Evolutionary conservation across 2,888 invertebrate genomes (phyloP).

Genomic region (Chrysolina oricalcia): DNA sequence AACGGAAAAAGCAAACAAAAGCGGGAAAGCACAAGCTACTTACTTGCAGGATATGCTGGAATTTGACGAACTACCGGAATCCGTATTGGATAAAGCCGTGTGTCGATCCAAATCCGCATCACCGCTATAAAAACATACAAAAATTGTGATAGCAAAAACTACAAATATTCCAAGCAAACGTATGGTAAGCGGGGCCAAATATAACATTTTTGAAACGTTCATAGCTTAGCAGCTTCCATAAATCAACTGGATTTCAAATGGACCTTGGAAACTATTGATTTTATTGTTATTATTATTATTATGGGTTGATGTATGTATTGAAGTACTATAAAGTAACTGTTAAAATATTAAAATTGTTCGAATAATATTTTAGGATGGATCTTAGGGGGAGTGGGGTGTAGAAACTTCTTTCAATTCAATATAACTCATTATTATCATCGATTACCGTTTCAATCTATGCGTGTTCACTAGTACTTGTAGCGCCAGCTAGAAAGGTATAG

Average conservation of each 20-base stretch:
- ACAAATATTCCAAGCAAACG: constrained; percentile 29
- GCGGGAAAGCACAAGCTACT: constrained; percentile 50
- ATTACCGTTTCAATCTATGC: too few species aligned
- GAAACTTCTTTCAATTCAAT: too few species aligned
- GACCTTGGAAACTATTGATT: too few species aligned
- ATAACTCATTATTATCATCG: too few species aligned
- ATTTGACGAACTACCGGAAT: constrained; percentile 82
- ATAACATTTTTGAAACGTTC: neutral
- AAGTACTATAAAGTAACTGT: too few species aligned
- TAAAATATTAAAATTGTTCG: too few species aligned
- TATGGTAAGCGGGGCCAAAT: neutral
- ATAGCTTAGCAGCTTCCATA: constrained; percentile 4
- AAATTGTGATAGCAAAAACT: constrained; percentile 22
- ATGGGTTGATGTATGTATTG: too few species aligned
- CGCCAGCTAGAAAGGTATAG: too few species aligned
- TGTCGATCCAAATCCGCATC: constrained; percentile 74
- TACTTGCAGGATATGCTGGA: constrained; percentile 79
- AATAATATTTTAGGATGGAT: too few species aligned
- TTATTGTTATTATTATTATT: too few species aligned
- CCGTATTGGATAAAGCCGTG: constrained; percentile 73
- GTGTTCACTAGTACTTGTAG: too few species aligned
- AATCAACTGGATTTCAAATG: neutral
- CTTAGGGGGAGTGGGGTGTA: too few species aligned
- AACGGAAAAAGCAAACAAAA: constrained; percentile 32
- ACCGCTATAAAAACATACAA: constrained; percentile 73